These are phyloP conservation scores for Parasteatoda tepidariorum DNA, from an alignment of 1,140 invertebrate genomes.

Conservation along the genomic window DNA sequence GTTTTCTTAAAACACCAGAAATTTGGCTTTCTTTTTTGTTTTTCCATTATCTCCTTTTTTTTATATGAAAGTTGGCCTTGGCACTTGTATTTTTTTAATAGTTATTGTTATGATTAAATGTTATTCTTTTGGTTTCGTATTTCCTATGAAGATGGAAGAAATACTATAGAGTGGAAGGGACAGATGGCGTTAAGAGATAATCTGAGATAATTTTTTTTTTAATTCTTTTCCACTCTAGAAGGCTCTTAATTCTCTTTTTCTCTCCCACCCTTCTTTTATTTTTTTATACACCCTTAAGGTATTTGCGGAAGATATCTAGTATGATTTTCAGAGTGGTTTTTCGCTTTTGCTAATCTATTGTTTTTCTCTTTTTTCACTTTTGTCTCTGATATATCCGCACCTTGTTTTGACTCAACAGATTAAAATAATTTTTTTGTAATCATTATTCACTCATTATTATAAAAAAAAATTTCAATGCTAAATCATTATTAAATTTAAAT, in stretches of 20 bases:
- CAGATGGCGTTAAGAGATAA: slow-evolving; percentile 46
- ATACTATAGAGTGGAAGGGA: slow-evolving; percentile 5
- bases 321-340: too few relatives aligned
- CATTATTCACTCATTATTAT: too few relatives aligned
- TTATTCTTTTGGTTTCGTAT: slow-evolving; percentile 59
- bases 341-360: too few relatives aligned
- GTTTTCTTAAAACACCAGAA: slow-evolving; percentile 51
- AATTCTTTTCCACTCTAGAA: neutral
- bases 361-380: too few relatives aligned
- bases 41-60: neutral
- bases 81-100: slow-evolving; percentile 17
- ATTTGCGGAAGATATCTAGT: slow-evolving; percentile 40
- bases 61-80: neutral
- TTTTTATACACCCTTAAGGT: slow-evolving; percentile 1
- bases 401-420: too few relatives aligned
- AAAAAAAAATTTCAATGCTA: too few relatives aligned
- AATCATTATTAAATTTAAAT: too few relatives aligned
- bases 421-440: too few relatives aligned
- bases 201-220: slow-evolving; percentile 41
- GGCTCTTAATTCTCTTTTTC: neutral
- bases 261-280: neutral
- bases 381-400: too few relatives aligned
- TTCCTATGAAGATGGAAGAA: slow-evolving; percentile 25
- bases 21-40: slow-evolving; percentile 25
- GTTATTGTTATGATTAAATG: slow-evolving; percentile 56